Evolutionary conservation across 2,797 vertebrate genomes (phyloP), one percentile per base, ranked within the genome.

Genomic region (Anguilla pacifica): DNA sequence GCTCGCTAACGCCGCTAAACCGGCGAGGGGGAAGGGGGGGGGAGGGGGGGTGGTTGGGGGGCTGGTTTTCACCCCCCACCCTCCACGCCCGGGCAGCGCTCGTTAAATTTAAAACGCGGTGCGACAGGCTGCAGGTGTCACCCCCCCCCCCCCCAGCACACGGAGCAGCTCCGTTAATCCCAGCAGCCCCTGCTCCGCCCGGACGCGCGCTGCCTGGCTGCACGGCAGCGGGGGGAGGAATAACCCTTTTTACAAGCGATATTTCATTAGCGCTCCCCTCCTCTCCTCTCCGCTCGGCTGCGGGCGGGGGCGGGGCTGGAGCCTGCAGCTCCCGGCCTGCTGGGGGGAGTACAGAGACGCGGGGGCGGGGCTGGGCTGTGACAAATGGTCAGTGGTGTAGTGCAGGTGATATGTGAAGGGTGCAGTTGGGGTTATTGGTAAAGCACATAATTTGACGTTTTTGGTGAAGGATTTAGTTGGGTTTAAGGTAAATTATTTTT

Each of bases 31-130:
- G 90, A 89, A 77, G 85, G n/a, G n/a, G n/a, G n/a, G n/a, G n/a
- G n/a, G n/a, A n/a, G 59, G 59, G 4, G 15, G 2, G 15, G 59
- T 15, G 59, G 19, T 11, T 5, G 59, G 17, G 1, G 3, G 15
- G 1, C 17, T 61, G 59, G 11, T 22, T 25, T 9, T 67, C 13
- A 59, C 43, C 0, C 43, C 46, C 25, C 5, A 28, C 72, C 39
- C 51, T 53, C 77, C 82, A 35, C 35, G 31, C 86, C 19, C 84
- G 85, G 81, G 81, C 59, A 57, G 57, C 86, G 74, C 86, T 88
- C 89, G 86, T 91, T 92, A 91, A 92, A 92, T 87, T 86, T 87
- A 88, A 90, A 88, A 89, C 77, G 0, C 91, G 97, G 96, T 96
- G 96, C 88, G 84, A 79, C 72, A 86, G 88, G 83, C 89, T 89